These are phyloP conservation scores for Ia io DNA, from an alignment of 2,113 vertebrate species.

Conservation along the genomic window DNA sequence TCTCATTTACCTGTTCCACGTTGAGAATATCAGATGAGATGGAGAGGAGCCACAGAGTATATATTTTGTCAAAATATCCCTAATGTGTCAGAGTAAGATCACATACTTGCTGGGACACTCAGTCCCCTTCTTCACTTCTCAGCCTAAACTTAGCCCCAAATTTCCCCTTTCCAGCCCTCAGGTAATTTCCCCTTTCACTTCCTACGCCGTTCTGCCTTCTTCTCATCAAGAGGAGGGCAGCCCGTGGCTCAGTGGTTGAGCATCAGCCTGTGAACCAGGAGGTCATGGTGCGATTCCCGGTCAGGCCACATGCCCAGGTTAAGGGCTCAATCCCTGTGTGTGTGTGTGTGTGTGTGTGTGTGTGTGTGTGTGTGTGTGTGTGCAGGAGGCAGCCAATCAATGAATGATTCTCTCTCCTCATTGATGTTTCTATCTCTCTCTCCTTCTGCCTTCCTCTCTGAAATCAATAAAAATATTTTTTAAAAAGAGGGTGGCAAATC, in stretches of 20 bases:
- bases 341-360: too few species aligned
- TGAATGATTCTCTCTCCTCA: too few species aligned
- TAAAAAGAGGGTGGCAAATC: background rate
- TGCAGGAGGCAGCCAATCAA: too few species aligned
- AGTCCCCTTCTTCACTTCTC: background rate
- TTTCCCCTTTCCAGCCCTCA: background rate
- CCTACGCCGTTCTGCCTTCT: background rate
- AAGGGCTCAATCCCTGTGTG: too few species aligned
- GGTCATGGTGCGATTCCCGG: too few species aligned
- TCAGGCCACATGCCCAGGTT: too few species aligned
- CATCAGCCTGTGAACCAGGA: too few species aligned
- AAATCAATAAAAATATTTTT: too few species aligned
- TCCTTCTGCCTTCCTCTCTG: too few species aligned
- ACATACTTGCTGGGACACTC: background rate
- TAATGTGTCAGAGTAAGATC: background rate
- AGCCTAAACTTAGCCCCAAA: background rate
- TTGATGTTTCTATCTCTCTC: too few species aligned
- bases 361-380: too few species aligned
- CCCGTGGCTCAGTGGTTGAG: too few species aligned
- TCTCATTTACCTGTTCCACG: background rate
- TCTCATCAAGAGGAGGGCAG: background rate
- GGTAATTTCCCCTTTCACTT: background rate
- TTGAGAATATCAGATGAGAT: background rate
- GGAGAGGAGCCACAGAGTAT: background rate
- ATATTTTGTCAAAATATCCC: background rate